Conservation (phyloP, 2,797 vertebrate species). For the Enteromius viviparus region DNA sequence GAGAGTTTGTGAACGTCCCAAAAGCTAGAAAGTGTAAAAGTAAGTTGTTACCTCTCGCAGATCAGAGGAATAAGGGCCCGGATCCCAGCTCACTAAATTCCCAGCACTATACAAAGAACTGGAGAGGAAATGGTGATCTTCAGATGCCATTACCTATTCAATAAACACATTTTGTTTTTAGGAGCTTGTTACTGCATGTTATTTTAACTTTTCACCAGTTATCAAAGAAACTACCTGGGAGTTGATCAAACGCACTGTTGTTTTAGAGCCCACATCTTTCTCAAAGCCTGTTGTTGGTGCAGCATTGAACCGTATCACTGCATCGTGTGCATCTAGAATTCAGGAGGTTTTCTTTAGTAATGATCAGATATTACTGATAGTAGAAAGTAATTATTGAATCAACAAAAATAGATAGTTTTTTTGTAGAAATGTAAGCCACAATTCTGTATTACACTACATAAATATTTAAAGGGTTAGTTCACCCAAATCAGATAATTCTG, state of each 20-base stretch:
- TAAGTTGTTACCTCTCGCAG: slow-evolving; percentile 72
- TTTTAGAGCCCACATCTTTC: slow-evolving; percentile 81
- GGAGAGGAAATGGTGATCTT: slow-evolving; percentile 80
- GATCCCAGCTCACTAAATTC: slow-evolving; percentile 82
- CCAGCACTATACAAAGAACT: slow-evolving; percentile 81
- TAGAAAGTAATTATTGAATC: background rate
- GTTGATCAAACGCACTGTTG: slow-evolving; percentile 81
- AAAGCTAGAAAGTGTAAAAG: background rate
- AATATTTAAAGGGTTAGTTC: too few species aligned
- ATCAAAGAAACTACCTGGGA: slow-evolving; percentile 73
- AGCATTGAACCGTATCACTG: slow-evolving; percentile 80
- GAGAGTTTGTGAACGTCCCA: background rate
- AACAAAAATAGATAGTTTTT: background rate
- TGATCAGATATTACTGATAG: background rate
- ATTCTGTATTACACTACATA: background rate
- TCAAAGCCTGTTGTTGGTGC: slow-evolving; percentile 77
- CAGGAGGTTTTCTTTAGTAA: background rate
- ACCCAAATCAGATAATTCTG: too few species aligned
- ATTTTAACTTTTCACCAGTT: background rate
- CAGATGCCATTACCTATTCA: slow-evolving; percentile 79
- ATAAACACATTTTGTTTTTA: background rate
- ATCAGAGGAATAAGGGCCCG: slow-evolving; percentile 79
- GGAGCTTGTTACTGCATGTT: background rate
- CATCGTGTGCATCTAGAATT: slow-evolving; percentile 78
- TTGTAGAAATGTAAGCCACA: background rate